Base-by-base conservation (phyloP, 35 echinoderm and acorn worm genomes). In the Apostichopus parvimensis region DNA sequence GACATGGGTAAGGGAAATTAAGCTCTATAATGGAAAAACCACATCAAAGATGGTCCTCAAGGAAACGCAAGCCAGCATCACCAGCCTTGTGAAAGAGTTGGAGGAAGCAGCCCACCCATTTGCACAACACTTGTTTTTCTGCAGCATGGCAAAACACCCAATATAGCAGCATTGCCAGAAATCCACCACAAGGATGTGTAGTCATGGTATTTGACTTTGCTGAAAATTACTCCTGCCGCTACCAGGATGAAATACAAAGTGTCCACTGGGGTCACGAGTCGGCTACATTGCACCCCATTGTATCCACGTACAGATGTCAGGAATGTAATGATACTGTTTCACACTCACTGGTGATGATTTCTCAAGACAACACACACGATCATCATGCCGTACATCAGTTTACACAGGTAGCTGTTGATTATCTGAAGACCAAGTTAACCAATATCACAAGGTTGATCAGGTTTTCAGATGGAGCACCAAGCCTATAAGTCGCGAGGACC, bases 361-460 rank as follows among this genome's bases (percentile, higher is more conserved):
- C 94, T 4, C 8, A 87, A 18, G 94, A 92, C 68, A 92, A 80
- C 28, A 82, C 6, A 0, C 94, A 95, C 71, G 94, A 95, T 45
- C 84, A 95, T 56, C 90, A 93, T 81, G 94, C 90, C 13, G 82
- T 92, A 3, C 90, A 92, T 11, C 2, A 24, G 23, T 95, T 95
- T 28, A 80, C 77, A 6, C 54, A 14, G 17, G 57, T 93, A 4
- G 85, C 70, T 5, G 23, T 95, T 6, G 22, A 95, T 12, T 59
- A 92, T 11, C 70, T 93, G 22, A 87, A 92, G 53, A 90, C 20
- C 8, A 76, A 73, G 12, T 14, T 89, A 13, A 10, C 53, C 58
- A 71, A 88, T 55, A 94, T 92, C 10, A 12, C 1, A 4, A 87
- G 57, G 56, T 20, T 92, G 23, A 56, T 93, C 52, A 23, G 92